phyloP scores from a whole-genome alignment of 1,140 invertebrate genomes.

The Dendroctonus valens region DNA sequence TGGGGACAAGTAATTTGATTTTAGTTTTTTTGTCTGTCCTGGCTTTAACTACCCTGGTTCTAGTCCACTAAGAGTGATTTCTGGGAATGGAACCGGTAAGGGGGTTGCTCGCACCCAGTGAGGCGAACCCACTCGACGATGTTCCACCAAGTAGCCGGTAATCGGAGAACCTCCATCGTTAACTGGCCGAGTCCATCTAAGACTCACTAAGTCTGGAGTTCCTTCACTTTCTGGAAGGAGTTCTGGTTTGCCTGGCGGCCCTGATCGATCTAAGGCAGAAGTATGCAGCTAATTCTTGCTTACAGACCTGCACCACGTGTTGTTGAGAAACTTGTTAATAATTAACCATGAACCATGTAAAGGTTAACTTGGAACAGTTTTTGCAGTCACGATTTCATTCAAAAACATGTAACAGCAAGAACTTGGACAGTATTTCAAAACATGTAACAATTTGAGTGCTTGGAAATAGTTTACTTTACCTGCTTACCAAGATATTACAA shows the following conservation, averaged over 20 bases:
- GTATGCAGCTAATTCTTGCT: too few species aligned
- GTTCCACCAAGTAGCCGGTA: constrained; percentile 79
- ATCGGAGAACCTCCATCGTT: constrained; percentile 88
- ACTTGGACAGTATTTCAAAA: too few species aligned
- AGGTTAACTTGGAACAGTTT: too few species aligned
- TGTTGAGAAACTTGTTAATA: not conserved
- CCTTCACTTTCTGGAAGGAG: constrained; percentile 64
- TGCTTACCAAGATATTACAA: too few species aligned
- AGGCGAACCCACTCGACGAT: constrained; percentile 70
- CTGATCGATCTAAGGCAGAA: constrained; percentile 66
- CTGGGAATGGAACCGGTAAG: constrained; percentile 64
- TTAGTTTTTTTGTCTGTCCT: not conserved
- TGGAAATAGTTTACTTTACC: too few species aligned
- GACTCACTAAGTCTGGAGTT: constrained; percentile 78
- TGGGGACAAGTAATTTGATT: not conserved
- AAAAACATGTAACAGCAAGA: too few species aligned
- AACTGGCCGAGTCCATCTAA: constrained; percentile 79
- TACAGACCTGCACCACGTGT: not conserved
- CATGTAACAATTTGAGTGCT: too few species aligned
- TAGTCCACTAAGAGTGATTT: constrained; percentile 73
- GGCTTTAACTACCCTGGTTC: constrained; percentile 62
- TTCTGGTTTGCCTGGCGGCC: constrained; percentile 73
- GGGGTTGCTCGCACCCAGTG: constrained; percentile 77
- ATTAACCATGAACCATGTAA: not conserved
- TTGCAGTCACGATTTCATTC: too few species aligned